Percentiles rank a stretch among this genome's conserved stretches.
These are phyloP conservation scores for Drosophila takahashii DNA, from an alignment of 1,140 invertebrate species.

Conservation along the genomic window DNA sequence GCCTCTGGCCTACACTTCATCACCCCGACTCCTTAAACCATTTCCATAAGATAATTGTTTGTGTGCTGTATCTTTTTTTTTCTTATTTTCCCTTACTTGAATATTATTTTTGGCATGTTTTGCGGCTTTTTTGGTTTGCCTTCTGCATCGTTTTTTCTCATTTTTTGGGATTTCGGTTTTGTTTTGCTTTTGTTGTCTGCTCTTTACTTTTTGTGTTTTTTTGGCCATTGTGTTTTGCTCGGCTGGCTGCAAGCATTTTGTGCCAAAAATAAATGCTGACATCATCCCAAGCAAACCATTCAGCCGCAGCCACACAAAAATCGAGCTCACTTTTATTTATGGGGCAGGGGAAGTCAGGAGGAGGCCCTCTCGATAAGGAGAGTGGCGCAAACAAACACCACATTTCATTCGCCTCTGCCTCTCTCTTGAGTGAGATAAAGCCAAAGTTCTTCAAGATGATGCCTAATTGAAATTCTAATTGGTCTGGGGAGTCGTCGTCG, in stretches of 20 bases:
- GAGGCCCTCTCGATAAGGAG: slow-evolving; percentile 17
- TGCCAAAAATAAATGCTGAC: slow-evolving; percentile 80
- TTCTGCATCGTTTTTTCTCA: slow-evolving; percentile 15
- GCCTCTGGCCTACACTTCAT: slow-evolving; percentile 41
- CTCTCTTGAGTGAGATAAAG: slow-evolving; percentile 53
- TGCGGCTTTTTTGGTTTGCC: slow-evolving; percentile 56
- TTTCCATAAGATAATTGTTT: slow-evolving; percentile 52
- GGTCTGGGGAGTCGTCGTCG: slow-evolving; percentile 19
- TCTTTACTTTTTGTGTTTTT: slow-evolving; percentile 22
- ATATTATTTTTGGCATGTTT: slow-evolving; percentile 82
- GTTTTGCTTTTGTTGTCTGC: slow-evolving; percentile 70
- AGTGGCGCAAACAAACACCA: slow-evolving; percentile 7
- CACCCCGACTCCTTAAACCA: slow-evolving; percentile 26
- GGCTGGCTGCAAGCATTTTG: slow-evolving; percentile 55
- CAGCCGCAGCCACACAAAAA: slow-evolving; percentile 44
- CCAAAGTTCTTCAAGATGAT: slow-evolving; percentile 20
- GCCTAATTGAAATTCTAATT: slow-evolving; percentile 63
- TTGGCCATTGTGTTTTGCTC: slow-evolving; percentile 53
- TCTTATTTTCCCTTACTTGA: slow-evolving; percentile 42
- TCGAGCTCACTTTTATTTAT: slow-evolving; percentile 66
- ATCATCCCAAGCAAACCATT: slow-evolving; percentile 58
- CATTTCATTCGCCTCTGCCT: background rate
- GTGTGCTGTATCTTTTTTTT: slow-evolving; percentile 10
- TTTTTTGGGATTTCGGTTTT: slow-evolving; percentile 57
- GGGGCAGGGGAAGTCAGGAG: background rate